Evolutionary conservation across 37 sponge, comb jelly and placozoan genomes (phyloP).

Genomic region (Ephydatia muelleri): DNA sequence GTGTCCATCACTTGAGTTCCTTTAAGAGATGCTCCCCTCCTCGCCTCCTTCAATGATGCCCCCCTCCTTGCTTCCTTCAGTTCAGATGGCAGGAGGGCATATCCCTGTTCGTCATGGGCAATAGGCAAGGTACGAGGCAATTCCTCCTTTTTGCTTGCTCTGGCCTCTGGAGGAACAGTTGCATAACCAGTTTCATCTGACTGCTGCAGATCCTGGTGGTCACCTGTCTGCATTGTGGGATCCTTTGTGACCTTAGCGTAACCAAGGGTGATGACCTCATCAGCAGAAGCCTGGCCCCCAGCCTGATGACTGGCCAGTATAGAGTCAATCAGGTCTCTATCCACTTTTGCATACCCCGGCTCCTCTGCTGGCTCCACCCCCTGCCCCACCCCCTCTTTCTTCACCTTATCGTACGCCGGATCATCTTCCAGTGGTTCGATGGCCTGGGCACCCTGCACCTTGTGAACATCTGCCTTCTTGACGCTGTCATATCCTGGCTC

Average conservation of each 20-base stretch:
- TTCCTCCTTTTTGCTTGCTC: background rate
- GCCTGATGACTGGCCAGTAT: background rate
- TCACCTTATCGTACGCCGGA: background rate
- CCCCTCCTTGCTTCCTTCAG: slow-evolving; percentile 53
- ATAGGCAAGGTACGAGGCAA: background rate
- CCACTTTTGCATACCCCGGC: background rate
- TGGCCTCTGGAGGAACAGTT: background rate
- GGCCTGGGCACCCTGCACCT: background rate
- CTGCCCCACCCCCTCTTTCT: background rate
- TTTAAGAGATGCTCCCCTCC: too few species aligned
- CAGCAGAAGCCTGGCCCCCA: background rate
- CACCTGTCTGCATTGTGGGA: background rate
- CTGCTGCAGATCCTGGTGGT: background rate
- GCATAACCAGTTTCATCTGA: background rate
- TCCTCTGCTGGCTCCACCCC: background rate
- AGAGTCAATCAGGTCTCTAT: background rate
- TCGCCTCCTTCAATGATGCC: background rate
- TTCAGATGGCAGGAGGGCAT: slow-evolving; percentile 60
- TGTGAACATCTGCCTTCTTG: background rate
- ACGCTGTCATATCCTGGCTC: slow-evolving; percentile 56
- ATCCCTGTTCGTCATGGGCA: slow-evolving; percentile 61
- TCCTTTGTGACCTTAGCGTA: background rate
- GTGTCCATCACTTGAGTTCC: too few species aligned
- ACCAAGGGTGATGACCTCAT: background rate
- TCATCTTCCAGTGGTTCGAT: background rate